These are phyloP conservation scores for Pseudopipra pipra DNA, from an alignment of 2,113 vertebrate species.

Conservation along the genomic window DNA sequence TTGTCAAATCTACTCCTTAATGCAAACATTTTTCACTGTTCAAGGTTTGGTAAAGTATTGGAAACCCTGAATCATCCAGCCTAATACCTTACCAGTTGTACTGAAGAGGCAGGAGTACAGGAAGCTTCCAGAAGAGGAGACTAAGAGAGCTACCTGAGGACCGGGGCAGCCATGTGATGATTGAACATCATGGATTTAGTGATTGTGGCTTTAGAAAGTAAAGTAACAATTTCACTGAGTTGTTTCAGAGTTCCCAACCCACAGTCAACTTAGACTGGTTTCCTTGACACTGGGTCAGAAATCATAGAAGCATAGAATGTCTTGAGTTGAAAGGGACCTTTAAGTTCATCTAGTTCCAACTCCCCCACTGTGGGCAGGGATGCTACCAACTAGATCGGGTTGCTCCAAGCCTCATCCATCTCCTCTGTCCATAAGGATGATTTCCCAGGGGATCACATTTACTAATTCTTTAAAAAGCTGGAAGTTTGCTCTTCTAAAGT, in stretches of 20 bases:
- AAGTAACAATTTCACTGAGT: background rate
- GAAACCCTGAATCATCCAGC: background rate
- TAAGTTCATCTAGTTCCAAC: background rate
- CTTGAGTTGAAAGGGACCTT: background rate
- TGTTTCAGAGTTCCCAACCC: background rate
- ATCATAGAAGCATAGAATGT: background rate
- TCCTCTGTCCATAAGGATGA: background rate
- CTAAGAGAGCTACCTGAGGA: background rate
- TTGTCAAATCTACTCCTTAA: background rate
- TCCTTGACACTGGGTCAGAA: background rate
- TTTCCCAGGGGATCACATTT: background rate
- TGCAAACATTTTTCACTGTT: background rate
- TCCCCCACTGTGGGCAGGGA: background rate
- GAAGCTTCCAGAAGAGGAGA: background rate
- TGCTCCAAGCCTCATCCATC: background rate
- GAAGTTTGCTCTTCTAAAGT: background rate
- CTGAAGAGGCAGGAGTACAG: background rate
- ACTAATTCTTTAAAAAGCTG: background rate
- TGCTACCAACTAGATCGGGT: background rate
- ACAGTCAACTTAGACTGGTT: background rate
- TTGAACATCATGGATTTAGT: background rate
- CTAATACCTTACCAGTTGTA: background rate
- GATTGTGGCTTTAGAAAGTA: background rate
- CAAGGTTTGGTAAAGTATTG: background rate
- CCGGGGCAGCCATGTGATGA: background rate